A percentile compares a stretch with the other conserved stretches of the same genome.
Evolutionary conservation across 2,797 vertebrate genomes (phyloP).

Genomic region (Halcyon chelicuti): DNA sequence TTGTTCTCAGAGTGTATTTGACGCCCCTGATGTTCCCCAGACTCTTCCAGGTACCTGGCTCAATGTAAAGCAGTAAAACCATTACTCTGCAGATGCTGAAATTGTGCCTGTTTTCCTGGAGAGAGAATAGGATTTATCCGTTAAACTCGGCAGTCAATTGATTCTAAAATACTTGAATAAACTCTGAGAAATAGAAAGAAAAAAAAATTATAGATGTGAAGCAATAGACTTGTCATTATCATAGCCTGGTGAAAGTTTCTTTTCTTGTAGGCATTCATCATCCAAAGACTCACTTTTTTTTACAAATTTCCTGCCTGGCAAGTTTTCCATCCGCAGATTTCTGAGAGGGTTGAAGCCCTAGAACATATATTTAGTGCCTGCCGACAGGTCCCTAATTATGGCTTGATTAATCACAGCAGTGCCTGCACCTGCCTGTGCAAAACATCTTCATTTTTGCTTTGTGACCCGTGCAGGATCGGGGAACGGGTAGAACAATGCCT

Average conservation of each 20-base stretch:
- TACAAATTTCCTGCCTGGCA: constrained; percentile 60
- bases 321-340: constrained; percentile 58
- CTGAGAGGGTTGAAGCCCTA: constrained; percentile 56
- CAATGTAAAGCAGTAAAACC: neutral
- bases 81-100: neutral
- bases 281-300: constrained; percentile 7
- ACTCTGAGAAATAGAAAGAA: neutral
- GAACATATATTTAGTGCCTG: constrained; percentile 68
- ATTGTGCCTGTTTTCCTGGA: neutral
- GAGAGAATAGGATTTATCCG: neutral
- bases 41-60: neutral
- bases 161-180: constrained; percentile 1
- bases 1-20: neutral
- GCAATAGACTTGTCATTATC: neutral
- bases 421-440: constrained; percentile 71
- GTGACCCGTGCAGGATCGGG: constrained; percentile 25
- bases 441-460: constrained; percentile 67
- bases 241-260: constrained; percentile 8
- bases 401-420: constrained; percentile 73
- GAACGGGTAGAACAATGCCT: neutral
- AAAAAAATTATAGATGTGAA: neutral
- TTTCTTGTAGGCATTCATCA: constrained; percentile 32
- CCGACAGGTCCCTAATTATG: constrained; percentile 72
- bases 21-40: neutral
- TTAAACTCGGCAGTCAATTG: neutral